Evolutionary conservation across 2,797 vertebrate genomes (phyloP).

Genomic region (Pseudochirops corinnae): DNA sequence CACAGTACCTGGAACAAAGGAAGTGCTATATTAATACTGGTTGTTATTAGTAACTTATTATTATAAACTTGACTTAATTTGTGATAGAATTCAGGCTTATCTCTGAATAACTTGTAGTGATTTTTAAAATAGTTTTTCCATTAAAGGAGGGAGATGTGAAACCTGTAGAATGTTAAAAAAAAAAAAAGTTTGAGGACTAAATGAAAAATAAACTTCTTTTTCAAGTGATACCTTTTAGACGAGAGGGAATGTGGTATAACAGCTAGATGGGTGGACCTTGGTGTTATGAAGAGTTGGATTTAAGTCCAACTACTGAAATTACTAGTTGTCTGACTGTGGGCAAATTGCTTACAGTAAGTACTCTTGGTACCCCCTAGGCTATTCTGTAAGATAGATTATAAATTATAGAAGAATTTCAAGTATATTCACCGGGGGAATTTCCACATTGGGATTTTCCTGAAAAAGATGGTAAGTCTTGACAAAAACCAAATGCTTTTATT

Average conservation of each 20-base stretch:
- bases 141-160: background rate
- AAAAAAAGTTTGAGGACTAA: background rate
- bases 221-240: background rate
- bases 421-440: background rate
- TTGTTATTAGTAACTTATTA: background rate
- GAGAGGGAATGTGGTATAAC: background rate
- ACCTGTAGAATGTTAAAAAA: background rate
- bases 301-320: background rate
- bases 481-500: background rate
- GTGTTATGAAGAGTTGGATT: background rate
- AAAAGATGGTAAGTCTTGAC: background rate
- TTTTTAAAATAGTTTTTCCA: background rate
- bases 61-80: background rate
- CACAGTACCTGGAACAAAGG: background rate
- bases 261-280: background rate
- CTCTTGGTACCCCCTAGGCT: background rate
- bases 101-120: background rate
- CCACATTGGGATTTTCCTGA: background rate
- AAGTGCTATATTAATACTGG: too few relatives aligned
- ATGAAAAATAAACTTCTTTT: background rate
- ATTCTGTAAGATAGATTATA: background rate
- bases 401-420: background rate
- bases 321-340: background rate
- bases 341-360: background rate
- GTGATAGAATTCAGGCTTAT: background rate